Percentiles rank a stretch among this genome's conserved stretches.
These are phyloP conservation scores for Noctilio leporinus DNA, from an alignment of 2,113 vertebrate species.

Conservation along the genomic window DNA sequence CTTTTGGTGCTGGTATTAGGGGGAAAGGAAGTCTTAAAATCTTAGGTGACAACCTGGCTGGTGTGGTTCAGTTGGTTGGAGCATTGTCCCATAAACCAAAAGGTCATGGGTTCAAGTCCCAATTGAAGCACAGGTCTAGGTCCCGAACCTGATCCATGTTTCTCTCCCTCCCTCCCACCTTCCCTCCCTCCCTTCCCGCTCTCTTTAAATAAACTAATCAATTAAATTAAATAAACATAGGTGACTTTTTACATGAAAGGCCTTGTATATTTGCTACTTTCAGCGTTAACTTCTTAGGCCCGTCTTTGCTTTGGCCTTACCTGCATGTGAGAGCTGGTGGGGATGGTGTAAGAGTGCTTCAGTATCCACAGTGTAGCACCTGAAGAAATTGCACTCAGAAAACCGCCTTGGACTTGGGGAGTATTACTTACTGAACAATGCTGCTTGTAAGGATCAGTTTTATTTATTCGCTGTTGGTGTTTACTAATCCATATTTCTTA, in stretches of 20 bases:
- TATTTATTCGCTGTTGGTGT: background rate
- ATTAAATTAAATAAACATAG: background rate
- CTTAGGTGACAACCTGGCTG: background rate
- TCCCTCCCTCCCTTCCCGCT: no score
- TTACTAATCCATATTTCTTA: background rate
- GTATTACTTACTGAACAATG: background rate
- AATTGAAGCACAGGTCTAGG: no score
- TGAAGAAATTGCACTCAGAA: conserved; percentile 41
- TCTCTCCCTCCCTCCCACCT: no score
- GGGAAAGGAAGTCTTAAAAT: background rate
- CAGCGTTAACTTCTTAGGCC: background rate
- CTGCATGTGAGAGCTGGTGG: background rate
- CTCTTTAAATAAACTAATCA: no score
- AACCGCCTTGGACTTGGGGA: background rate
- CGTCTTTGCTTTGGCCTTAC: background rate
- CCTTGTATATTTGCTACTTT: background rate
- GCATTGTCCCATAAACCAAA: no score
- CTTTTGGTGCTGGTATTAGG: background rate
- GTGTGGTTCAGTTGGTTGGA: no score
- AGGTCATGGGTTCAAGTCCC: no score
- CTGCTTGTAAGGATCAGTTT: conserved; percentile 28
- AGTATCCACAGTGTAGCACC: background rate
- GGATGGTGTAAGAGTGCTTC: background rate
- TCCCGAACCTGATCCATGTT: no score
- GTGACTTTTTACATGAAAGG: background rate